phyloP scores from a whole-genome alignment of 2,113 vertebrate species.

The Aegithalos caudatus region DNA sequence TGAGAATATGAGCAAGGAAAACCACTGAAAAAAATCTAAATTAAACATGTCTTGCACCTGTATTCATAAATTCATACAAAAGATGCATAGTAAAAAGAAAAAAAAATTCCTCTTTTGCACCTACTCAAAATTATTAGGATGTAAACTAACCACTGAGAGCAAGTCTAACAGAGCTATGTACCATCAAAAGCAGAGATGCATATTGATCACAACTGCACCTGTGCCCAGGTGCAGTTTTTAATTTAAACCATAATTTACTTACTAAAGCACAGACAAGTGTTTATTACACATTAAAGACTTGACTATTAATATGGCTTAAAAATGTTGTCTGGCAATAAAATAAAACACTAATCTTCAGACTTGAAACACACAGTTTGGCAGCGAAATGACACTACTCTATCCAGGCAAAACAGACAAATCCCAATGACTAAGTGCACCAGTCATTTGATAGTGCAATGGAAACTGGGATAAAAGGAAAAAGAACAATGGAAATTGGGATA shows the following conservation, averaged over 20 bases:
- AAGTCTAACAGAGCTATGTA: not conserved
- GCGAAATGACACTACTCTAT: not conserved
- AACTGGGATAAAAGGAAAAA: not conserved
- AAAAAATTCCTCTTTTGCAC: not conserved
- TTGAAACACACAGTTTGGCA: not conserved
- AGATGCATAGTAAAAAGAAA: not conserved
- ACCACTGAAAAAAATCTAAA: not conserved
- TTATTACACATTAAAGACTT: not conserved
- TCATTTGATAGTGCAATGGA: not conserved
- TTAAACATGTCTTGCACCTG: not conserved
- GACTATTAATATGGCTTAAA: not conserved
- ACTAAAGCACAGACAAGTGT: not conserved
- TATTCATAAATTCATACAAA: not conserved
- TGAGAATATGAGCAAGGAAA: not conserved
- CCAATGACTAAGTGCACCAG: accelerated
- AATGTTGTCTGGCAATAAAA: not conserved
- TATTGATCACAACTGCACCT: not conserved
- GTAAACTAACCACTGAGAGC: not conserved
- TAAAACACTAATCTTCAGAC: not conserved
- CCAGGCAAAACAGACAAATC: not conserved
- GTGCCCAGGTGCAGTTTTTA: not conserved
- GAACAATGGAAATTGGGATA: not conserved
- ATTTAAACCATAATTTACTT: not conserved
- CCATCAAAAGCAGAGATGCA: not conserved
- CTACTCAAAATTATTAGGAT: not conserved